Evolutionary conservation across 2,797 vertebrate genomes (phyloP).

Genomic region (Melanotaenia pygmaea): DNA sequence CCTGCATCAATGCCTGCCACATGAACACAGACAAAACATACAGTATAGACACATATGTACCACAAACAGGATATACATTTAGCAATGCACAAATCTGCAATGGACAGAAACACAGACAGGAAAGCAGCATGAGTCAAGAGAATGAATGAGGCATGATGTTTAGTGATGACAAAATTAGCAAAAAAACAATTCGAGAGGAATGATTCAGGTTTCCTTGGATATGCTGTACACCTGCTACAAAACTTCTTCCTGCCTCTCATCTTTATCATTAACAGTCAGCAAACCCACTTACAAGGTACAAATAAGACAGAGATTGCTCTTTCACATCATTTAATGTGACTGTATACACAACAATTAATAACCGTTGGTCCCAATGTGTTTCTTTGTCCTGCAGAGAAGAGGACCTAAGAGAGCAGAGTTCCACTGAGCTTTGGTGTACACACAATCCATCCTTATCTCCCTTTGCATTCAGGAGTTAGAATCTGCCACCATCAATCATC

Average conservation of each 20-base stretch:
- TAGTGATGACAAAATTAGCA: slow-evolving; percentile 7
- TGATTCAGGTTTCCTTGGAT: slow-evolving; percentile 16
- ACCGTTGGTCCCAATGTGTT: slow-evolving; percentile 64
- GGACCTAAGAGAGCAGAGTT: slow-evolving; percentile 46
- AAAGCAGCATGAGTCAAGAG: slow-evolving; percentile 29
- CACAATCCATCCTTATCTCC: slow-evolving; percentile 75
- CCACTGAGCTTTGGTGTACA: slow-evolving; percentile 53
- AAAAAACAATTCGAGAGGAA: slow-evolving; percentile 9
- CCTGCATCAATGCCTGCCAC: slow-evolving; percentile 91
- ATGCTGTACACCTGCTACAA: slow-evolving; percentile 30
- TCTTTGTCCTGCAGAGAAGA: slow-evolving; percentile 53
- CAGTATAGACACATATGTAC: slow-evolving; percentile 1
- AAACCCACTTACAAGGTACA: slow-evolving; percentile 47
- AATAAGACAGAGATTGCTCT: slow-evolving; percentile 56
- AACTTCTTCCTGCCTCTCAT: slow-evolving; percentile 3
- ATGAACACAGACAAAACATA: slow-evolving; percentile 21
- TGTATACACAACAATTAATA: slow-evolving; percentile 68
- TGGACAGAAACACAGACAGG: slow-evolving; percentile 33
- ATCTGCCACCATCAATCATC: slow-evolving; percentile 66
- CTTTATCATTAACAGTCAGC: slow-evolving; percentile 58
- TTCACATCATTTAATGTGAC: slow-evolving; percentile 66
- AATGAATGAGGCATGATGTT: slow-evolving; percentile 4
- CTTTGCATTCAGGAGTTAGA: slow-evolving; percentile 64
- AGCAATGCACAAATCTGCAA: slow-evolving; percentile 29
- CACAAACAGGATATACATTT: slow-evolving; percentile 27